Evolutionary conservation across 2,888 invertebrate species (phyloP), one percentile per base, ranked within the genome.

Genomic region (Cerastis leucographa): DNA sequence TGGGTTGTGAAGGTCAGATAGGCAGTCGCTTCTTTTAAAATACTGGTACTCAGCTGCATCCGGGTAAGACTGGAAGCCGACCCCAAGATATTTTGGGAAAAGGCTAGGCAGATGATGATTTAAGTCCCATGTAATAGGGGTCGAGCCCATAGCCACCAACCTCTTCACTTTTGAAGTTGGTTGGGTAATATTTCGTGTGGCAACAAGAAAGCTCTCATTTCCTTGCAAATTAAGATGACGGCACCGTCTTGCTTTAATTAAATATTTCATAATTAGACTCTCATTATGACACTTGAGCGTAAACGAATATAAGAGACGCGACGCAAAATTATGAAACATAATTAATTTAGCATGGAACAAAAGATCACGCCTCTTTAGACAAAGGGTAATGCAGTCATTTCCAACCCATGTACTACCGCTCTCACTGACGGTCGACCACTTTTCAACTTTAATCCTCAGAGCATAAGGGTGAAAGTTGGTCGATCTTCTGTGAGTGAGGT

Each of bases 251-350:
- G 8, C 22, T 35, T 62, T 46, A 75, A 76, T 76, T 44, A 64
- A 76, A 76, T 54, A 25, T 64, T 54, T 56, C 14, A 46, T 65
- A 56, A 76, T 56, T 46, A 29, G 64, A 40, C 25, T 12, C 44
- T 46, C 35, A 51, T 76, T 76, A 40, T 25, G 42, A 75, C 35
- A 76, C 76, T 76, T 49, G 29, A 19, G 51, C 25, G 2, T 40
- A 25, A 75, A 49, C 9, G 22, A 61, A 49, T 42, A 54, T 40
- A 71, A 44, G n/a, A 29, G 54, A 51, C 49, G n/a, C 29, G 22
- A 22, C 11, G 2, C 0, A 5, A 44, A 51, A 17, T 62, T 35
- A 51, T 12, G 17, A 8, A 35, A 29, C 62, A 35, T 40, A 49
- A 75, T 76, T 54, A 54, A 40, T 44, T 75, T n/a, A n/a, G n/a